phyloP scores from a whole-genome alignment of 2,797 vertebrate genomes.

The Chelidonichthys spinosus region DNA sequence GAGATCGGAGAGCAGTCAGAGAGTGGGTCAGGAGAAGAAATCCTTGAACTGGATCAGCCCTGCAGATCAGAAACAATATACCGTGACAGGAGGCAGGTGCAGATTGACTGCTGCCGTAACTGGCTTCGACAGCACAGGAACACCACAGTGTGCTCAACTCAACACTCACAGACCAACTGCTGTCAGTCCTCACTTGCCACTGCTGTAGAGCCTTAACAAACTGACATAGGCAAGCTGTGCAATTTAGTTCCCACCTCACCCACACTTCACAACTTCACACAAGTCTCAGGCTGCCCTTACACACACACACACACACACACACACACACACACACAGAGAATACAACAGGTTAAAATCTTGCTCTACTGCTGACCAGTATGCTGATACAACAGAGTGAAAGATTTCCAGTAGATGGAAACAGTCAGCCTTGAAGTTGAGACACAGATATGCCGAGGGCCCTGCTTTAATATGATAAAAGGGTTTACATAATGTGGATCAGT shows the following conservation, averaged over 20 bases:
- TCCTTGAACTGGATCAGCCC: conserved; percentile 30
- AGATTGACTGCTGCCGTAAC: conserved; percentile 70
- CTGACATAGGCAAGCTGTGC: conserved; percentile 63
- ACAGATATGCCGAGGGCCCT: conserved; percentile 1
- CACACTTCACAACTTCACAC: conserved; percentile 30
- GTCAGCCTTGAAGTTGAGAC: neutral
- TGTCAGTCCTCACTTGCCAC: conserved; percentile 60
- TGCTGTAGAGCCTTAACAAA: conserved; percentile 40
- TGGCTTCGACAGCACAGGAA: conserved; percentile 60
- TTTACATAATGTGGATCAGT: conserved; percentile 19
- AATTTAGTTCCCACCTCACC: conserved; percentile 55
- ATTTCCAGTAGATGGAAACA: neutral
- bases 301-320: conserved; percentile 6
- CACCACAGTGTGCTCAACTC: conserved; percentile 62
- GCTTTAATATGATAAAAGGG: conserved; percentile 13
- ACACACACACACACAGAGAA: conserved; percentile 3
- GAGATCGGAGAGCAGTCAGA: conserved; percentile 54
- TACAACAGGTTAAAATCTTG: conserved; percentile 12
- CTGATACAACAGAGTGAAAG: conserved; percentile 1
- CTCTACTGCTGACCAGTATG: neutral
- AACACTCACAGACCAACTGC: conserved; percentile 47
- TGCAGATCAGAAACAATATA: conserved; percentile 65
- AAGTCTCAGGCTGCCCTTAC: conserved; percentile 14
- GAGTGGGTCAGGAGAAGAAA: conserved; percentile 55
- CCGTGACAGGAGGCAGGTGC: conserved; percentile 64